phyloP scores from a whole-genome alignment of 2,888 invertebrate species.

The Eucera pruinosa region DNA sequence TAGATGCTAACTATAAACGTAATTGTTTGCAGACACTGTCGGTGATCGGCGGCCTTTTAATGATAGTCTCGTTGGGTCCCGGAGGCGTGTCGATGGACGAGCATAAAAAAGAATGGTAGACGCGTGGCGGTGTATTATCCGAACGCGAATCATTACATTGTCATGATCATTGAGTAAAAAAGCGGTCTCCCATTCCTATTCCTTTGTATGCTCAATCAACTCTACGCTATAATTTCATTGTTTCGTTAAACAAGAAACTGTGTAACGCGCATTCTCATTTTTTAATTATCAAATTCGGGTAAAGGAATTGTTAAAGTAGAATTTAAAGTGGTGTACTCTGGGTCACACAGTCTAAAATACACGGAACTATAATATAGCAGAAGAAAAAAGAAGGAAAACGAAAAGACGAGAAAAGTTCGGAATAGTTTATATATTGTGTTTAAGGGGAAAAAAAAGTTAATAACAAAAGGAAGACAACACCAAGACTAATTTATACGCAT shows the following conservation, averaged over 20 bases:
- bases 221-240: slow-evolving; percentile 47
- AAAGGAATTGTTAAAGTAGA: slow-evolving; percentile 54
- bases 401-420: slow-evolving; percentile 15
- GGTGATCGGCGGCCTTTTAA: slow-evolving; percentile 98
- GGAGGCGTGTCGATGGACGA: slow-evolving; percentile 99
- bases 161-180: slow-evolving; percentile 62
- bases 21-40: slow-evolving; percentile 94
- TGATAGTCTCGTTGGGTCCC: slow-evolving; percentile 99
- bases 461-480: slow-evolving; percentile 66
- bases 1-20: slow-evolving; percentile 48
- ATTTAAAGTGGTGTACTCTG: slow-evolving; percentile 40
- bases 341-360: slow-evolving; percentile 51
- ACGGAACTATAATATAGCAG: slow-evolving; percentile 41
- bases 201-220: slow-evolving; percentile 62
- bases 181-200: slow-evolving; percentile 69
- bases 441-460: slow-evolving; percentile 38
- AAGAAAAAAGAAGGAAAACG: slow-evolving; percentile 6
- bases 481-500: slow-evolving; percentile 76
- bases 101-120: slow-evolving; percentile 99
- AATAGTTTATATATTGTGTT: slow-evolving; percentile 26
- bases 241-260: slow-evolving; percentile 33
- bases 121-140: slow-evolving; percentile 38
- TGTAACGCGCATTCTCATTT: slow-evolving; percentile 49
- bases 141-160: slow-evolving; percentile 53
- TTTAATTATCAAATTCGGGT: slow-evolving; percentile 56